Base-by-base conservation (phyloP, 2,888 invertebrate species). In the Crepidodera aurea region DNA sequence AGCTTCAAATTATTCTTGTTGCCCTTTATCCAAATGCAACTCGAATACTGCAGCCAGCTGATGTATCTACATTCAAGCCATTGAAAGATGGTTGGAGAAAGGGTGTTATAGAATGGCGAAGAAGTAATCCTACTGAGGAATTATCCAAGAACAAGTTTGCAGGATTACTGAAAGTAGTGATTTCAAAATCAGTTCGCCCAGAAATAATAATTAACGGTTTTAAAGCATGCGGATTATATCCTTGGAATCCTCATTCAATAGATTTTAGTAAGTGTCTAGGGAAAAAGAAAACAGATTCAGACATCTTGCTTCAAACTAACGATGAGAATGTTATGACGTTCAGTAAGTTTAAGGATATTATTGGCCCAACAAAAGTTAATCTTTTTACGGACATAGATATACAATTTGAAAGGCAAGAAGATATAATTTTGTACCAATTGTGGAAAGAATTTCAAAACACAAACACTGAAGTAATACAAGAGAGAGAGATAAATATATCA, bases 31-130 rank as follows among this genome's bases (percentile, higher is more conserved):
- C 72, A 7, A 75, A 73, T 22, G 62, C 71, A 7, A 74, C 72
- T 10, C 51, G 71, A 48, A 63, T 63, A 16, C 46, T 60, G 4
- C 64, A 64, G 13, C 64, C 64, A n/a, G 64, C 60, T 13, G 73
- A 76, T 58, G 72, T 76, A n/a, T 60, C 72, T 7, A 70, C 69
- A 1, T 70, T 73, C 27, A 73, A 71, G 25, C 70, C 71, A 0
- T 42, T 71, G 3, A 73, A 73, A 53, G 61, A 56, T 15, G 69
- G 66, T 16, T 72, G 70, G 71, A 65, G 69, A 46, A 69, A 70
- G 22, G 73, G 78, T 69, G 72, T 74, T 1, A 67, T 70, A 73
- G 68, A 72, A 5, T 69, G 60, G 69, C 77, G 76, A 60, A 69
- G 66, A 55, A 67, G 6, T 46, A 70, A 72, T 60, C 68, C 51